Base-by-base conservation (phyloP, 2,888 invertebrate species). In the Omphaloscelis lunosa region DNA sequence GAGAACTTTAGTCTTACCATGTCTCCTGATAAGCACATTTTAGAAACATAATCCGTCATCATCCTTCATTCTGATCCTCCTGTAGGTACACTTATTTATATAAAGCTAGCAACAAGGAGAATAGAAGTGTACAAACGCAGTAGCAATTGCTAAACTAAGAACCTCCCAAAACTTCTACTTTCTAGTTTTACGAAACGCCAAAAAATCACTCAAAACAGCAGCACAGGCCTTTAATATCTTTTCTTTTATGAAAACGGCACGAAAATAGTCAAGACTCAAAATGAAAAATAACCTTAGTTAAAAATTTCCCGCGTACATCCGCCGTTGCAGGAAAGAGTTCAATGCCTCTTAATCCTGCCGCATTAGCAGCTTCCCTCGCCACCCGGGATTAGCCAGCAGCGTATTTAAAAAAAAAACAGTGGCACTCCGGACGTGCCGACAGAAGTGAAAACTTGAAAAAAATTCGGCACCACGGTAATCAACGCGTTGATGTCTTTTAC, bases 391-490 rank as follows among this genome's bases (percentile, higher is more conserved):
- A 48, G 45, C 81, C 20, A 17, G n/a, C 27, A 73, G 17, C 39
- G 58, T 75, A 71, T 76, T 51, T 69, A 65, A 75, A 83, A 76
- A 80, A 77, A n/a, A n/a, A n/a, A n/a, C n/a, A n/a, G n/a, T n/a
- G n/a, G n/a, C n/a, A n/a, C n/a, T n/a, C n/a, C n/a, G n/a, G n/a
- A n/a, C n/a, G n/a, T n/a, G n/a, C n/a, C n/a, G n/a, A n/a, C n/a
- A n/a, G n/a, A n/a, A n/a, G n/a, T n/a, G n/a, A n/a, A n/a, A n/a
- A n/a, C n/a, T n/a, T n/a, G n/a, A n/a, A n/a, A n/a, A n/a, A n/a
- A n/a, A n/a, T n/a, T n/a, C n/a, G n/a, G n/a, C n/a, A n/a, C n/a
- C n/a, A n/a, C n/a, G n/a, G n/a, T n/a, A n/a, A n/a, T n/a, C n/a
- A n/a, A n/a, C n/a, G n/a, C n/a, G n/a, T n/a, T n/a, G n/a, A n/a